Conservation (phyloP, 2,888 invertebrate species). For the Celastrina argiolus region DNA sequence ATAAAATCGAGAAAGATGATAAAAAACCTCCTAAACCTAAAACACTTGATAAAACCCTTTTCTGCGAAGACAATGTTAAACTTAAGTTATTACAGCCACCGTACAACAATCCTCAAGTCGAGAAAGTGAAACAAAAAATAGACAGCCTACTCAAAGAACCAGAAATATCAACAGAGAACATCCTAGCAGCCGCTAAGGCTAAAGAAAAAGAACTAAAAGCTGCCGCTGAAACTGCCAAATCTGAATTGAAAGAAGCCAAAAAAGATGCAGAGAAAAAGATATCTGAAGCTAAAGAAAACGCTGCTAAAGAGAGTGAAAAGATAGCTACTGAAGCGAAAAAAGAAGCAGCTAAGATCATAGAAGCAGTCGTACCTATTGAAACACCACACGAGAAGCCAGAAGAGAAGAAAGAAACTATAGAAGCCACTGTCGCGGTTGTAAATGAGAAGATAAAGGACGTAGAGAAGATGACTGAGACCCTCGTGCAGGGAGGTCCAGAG, state of each 20-base stretch:
- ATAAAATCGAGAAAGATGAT: slow-evolving; percentile 49
- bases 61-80: slow-evolving; percentile 59
- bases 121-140: slow-evolving; percentile 68
- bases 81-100: slow-evolving; percentile 64
- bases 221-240: slow-evolving; percentile 49
- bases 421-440: slow-evolving; percentile 64
- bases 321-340: slow-evolving; percentile 53
- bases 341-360: slow-evolving; percentile 64
- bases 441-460: slow-evolving; percentile 56
- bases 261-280: slow-evolving; percentile 47
- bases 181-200: slow-evolving; percentile 46
- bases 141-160: slow-evolving; percentile 69
- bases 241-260: slow-evolving; percentile 48
- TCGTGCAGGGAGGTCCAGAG: slow-evolving; percentile 78
- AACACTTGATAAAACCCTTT: slow-evolving; percentile 42
- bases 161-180: slow-evolving; percentile 68
- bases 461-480: slow-evolving; percentile 60
- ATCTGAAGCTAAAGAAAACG: slow-evolving; percentile 50
- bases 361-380: slow-evolving; percentile 69
- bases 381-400: slow-evolving; percentile 47
- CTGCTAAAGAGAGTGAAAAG: slow-evolving; percentile 51
- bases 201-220: slow-evolving; percentile 46
- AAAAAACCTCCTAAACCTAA: slow-evolving; percentile 47
- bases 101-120: slow-evolving; percentile 70
- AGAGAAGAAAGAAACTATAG: slow-evolving; percentile 44